Evolutionary conservation across 92 coral and sea anemone genomes (phyloP), one percentile per base, ranked within the genome.

Genomic region (Zoanthus gigantus): DNA sequence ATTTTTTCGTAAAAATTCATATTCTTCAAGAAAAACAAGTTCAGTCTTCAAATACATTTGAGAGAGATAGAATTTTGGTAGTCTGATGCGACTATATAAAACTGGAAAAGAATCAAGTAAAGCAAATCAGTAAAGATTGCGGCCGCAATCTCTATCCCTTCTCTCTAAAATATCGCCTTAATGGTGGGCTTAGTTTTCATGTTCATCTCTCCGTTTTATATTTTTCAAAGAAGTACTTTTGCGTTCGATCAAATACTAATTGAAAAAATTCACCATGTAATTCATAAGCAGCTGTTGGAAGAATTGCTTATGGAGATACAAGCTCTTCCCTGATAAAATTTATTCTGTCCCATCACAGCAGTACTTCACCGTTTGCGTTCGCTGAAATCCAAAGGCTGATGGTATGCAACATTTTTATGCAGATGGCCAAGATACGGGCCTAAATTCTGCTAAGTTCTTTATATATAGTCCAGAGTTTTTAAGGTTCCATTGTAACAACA

Each of bases 301-400:
- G 56, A 74, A 67, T 67, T 37, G 72, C 72, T 67, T 34, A 15
- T 46, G 56, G 52, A 74, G 28, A 50, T 74, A 74, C 8, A 45
- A 72, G 76, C 4, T 74, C 78, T 74, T 74, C 45, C 58, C 78
- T 74, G 72, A 18, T 67, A 67, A 18, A 10, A 29, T 67, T 67
- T 67, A 9, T 67, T 67, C 72, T 8, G 37, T 67, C 4, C 12
- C 56, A 34, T 34, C 42, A 34, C 42, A 34, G 42, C 50, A 46
- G 8, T 16, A 37, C 53, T 72, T 72, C 3, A 50, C 77, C 12
- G 56, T 45, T 46, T 74, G 57, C 78, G 0, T 74, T 74, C 57
- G 58, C 78, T 12, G 52, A 17, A 23, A 67, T 67, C 56, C 78
- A 74, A 74, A 74, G 14, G 16, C 56, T 30, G 58, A 74, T 74